Conservation (phyloP, 2,888 invertebrate species). For the Escarpia spicata region DNA sequence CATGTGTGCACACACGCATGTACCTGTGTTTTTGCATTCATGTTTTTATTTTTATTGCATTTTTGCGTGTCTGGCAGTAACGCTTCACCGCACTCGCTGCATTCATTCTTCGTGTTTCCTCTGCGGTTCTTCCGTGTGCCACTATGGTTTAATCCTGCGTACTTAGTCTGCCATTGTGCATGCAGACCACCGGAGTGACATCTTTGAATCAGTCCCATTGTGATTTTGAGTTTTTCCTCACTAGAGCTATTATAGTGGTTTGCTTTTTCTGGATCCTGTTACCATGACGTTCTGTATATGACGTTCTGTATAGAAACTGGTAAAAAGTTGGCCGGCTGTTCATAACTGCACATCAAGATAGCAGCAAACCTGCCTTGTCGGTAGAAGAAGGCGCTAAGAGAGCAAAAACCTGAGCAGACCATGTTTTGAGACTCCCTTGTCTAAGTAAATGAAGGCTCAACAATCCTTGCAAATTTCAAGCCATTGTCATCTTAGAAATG, state of each 20-base stretch:
- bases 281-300: not conserved
- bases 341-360: not conserved
- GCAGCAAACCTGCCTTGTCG: not conserved
- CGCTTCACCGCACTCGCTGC: not conserved
- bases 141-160: not conserved
- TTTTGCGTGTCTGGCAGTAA: not conserved
- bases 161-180: not conserved
- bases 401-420: no score
- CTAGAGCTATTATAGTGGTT: not conserved
- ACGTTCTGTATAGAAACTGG: not conserved
- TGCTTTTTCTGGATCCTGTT: not conserved
- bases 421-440: no score
- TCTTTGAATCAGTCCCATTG: not conserved
- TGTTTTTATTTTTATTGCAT: not conserved
- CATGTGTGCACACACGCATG: not conserved
- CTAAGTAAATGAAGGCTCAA: no score
- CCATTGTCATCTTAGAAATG: no score
- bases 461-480: no score
- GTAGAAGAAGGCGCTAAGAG: no score
- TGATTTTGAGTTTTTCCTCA: not conserved
- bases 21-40: not conserved
- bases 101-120: not conserved
- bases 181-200: not conserved
- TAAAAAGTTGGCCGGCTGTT: not conserved
- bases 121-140: not conserved